phyloP scores from a whole-genome alignment of 2,113 vertebrate species.

The Tragulus kanchil region DNA sequence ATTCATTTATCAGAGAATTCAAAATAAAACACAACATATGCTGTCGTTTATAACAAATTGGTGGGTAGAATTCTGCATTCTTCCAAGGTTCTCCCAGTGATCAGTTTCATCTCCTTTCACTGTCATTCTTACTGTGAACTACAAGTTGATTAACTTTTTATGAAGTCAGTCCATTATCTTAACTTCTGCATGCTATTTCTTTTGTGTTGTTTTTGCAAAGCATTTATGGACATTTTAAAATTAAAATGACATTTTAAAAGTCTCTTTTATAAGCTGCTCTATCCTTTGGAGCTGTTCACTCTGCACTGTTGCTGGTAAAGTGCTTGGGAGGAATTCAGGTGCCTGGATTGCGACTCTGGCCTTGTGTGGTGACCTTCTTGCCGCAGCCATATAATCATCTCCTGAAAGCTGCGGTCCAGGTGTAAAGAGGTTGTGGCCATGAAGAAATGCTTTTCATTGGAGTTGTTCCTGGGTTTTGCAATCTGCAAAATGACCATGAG shows the following conservation, averaged over 20 bases:
- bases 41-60: conserved; percentile 80
- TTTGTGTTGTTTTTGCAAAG: conserved; percentile 10
- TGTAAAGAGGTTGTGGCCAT: conserved; percentile 46
- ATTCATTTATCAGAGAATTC: conserved; percentile 83
- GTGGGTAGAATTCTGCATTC: conserved; percentile 68
- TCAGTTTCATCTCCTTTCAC: conserved; percentile 50
- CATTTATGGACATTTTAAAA: background rate
- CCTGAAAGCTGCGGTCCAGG: conserved; percentile 49
- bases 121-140: conserved; percentile 48
- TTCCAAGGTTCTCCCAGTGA: conserved; percentile 30
- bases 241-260: background rate
- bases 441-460: conserved; percentile 71
- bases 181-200: background rate
- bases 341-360: conserved; percentile 30
- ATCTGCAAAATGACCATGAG: conserved; percentile 72
- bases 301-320: background rate
- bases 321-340: conserved; percentile 24
- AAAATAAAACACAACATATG: conserved; percentile 83
- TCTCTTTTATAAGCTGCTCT: background rate
- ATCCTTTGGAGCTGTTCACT: background rate
- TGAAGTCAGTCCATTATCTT: conserved; percentile 12
- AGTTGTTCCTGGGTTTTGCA: conserved; percentile 64
- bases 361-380: conserved; percentile 63
- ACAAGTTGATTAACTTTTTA: conserved; percentile 50
- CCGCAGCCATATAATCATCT: conserved; percentile 59